Conservation (phyloP, 1,140 invertebrate species). For the Hyphantria cunea region DNA sequence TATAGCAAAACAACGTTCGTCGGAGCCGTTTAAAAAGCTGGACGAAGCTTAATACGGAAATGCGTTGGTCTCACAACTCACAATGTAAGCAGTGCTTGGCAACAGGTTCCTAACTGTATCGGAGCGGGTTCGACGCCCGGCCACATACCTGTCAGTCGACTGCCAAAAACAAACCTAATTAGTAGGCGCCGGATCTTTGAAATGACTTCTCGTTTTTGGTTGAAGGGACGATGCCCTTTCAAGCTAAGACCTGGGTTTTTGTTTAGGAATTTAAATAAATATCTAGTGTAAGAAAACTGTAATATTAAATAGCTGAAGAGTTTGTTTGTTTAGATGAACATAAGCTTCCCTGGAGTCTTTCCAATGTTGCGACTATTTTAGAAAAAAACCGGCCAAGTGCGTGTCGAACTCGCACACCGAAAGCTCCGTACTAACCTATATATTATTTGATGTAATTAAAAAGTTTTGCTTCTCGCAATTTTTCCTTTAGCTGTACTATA, state of each 20-base stretch:
- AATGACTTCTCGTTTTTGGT: not conserved
- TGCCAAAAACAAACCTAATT: conserved; percentile 22
- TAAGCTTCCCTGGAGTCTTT: too few relatives aligned
- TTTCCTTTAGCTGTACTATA: too few relatives aligned
- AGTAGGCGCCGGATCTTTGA: not conserved
- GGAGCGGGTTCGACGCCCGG: conserved; percentile 38
- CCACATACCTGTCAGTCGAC: conserved; percentile 6
- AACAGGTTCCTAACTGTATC: conserved; percentile 42
- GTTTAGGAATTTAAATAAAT: not conserved
- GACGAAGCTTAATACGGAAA: conserved; percentile 4
- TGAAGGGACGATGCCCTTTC: not conserved
- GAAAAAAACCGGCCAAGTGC: too few relatives aligned
- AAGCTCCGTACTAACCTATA: too few relatives aligned
- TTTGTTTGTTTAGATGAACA: too few relatives aligned
- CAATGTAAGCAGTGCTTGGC: conserved; percentile 7
- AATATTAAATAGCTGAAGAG: too few relatives aligned
- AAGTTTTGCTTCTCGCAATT: too few relatives aligned
- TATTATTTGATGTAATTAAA: too few relatives aligned
- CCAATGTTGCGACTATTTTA: too few relatives aligned
- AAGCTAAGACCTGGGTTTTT: not conserved
- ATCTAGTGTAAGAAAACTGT: too few relatives aligned
- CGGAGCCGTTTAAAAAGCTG: not conserved
- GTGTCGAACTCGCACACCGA: too few relatives aligned
- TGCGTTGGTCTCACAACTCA: conserved; percentile 1
- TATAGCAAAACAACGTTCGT: too few relatives aligned